phyloP scores from a whole-genome alignment of 2,797 vertebrate genomes.

The Lophotriccus pileatus region DNA sequence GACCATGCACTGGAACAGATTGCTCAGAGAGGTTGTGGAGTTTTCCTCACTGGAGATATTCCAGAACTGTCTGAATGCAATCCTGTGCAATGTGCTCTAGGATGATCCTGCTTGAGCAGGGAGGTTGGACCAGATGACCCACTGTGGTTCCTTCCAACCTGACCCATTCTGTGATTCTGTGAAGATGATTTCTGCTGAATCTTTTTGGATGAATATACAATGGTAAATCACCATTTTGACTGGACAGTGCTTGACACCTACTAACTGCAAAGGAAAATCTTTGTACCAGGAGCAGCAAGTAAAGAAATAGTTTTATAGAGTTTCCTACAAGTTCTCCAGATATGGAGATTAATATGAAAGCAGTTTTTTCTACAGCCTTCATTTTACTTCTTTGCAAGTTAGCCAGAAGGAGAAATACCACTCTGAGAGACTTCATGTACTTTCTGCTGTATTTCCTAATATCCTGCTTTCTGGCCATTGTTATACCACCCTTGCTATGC shows the following conservation, averaged over 20 bases:
- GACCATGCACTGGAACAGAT: no score
- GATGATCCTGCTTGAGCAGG: no score
- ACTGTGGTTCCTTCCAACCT: no score
- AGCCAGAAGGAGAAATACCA: background rate
- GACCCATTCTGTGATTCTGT: no score
- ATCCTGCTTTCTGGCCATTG: background rate
- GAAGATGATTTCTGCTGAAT: background rate
- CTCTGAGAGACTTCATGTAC: background rate
- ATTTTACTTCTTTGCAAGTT: background rate
- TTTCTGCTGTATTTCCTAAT: background rate
- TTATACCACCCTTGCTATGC: background rate
- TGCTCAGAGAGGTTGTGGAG: no score
- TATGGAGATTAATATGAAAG: background rate
- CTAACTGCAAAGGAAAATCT: background rate
- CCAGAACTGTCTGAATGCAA: no score
- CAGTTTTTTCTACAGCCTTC: background rate
- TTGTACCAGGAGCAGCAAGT: background rate
- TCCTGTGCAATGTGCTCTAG: no score
- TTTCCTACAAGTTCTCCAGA: background rate
- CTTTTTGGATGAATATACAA: background rate
- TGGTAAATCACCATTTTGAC: background rate
- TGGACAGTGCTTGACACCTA: background rate
- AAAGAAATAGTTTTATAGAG: background rate
- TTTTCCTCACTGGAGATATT: no score
- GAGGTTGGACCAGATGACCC: no score